Percentiles rank a stretch among this genome's conserved stretches.
phyloP scores from a whole-genome alignment of 2,113 vertebrate genomes.

The Orcinus orca region DNA sequence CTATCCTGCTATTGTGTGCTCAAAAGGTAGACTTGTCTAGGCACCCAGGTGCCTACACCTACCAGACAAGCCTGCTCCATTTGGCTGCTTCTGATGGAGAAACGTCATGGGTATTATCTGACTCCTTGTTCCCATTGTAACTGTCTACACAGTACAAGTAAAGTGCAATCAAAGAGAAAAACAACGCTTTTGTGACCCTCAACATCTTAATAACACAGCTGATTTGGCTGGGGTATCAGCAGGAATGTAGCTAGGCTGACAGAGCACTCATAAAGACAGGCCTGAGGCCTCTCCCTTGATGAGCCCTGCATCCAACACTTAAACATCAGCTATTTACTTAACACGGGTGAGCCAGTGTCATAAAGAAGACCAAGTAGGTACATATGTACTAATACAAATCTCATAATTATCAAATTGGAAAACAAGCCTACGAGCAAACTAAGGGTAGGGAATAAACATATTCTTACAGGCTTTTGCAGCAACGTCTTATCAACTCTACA shows the following conservation, averaged over 20 bases:
- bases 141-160: not conserved
- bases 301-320: not conserved
- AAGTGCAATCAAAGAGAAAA: conserved; percentile 49
- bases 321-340: not conserved
- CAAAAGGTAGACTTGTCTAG: conserved; percentile 32
- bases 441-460: not conserved
- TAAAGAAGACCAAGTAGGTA: not conserved
- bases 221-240: not conserved
- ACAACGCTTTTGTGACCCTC: conserved; percentile 34
- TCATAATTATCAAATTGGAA: conserved; percentile 16
- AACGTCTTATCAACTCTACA: not conserved
- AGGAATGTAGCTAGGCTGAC: not conserved
- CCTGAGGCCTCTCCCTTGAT: not conserved
- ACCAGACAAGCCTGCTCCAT: not conserved
- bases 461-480: not conserved
- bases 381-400: not conserved
- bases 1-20: conserved; percentile 27
- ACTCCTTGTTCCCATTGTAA: conserved; percentile 38
- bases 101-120: conserved; percentile 53
- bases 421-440: not conserved
- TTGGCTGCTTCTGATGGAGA: conserved; percentile 18
- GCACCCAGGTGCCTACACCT: not conserved
- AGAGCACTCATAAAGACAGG: not conserved
- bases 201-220: conserved; percentile 27
- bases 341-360: not conserved